These are phyloP conservation scores for Bombus sylvicola DNA, from an alignment of 1,140 invertebrate species.

Conservation along the genomic window DNA sequence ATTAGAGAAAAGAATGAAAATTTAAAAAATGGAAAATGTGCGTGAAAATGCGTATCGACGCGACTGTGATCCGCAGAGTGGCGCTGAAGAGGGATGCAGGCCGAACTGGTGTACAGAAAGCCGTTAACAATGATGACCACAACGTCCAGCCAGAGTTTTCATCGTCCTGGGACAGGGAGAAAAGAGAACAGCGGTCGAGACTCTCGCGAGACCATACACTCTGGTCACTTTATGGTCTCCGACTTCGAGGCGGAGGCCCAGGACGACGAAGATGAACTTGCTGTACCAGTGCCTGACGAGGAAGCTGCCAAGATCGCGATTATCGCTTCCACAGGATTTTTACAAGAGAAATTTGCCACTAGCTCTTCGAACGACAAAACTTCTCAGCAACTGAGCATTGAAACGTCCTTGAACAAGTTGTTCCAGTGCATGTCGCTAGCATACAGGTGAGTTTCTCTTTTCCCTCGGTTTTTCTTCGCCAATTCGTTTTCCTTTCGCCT, in stretches of 20 bases:
- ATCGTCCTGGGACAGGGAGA: constrained; percentile 33
- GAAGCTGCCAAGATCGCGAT: constrained; percentile 78
- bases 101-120: constrained; percentile 79
- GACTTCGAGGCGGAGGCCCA: constrained; percentile 96
- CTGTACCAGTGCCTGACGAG: constrained; percentile 89
- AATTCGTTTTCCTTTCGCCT: neutral
- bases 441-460: constrained; percentile 90
- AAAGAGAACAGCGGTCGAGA: constrained; percentile 62
- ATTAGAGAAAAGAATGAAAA: neutral
- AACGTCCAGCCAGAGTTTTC: constrained; percentile 48
- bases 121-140: constrained; percentile 52
- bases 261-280: constrained; percentile 93
- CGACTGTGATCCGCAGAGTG: constrained; percentile 35
- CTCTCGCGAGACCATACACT: constrained; percentile 92
- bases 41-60: constrained; percentile 23
- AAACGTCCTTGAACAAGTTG: constrained; percentile 96
- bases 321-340: constrained; percentile 67
- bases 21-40: neutral
- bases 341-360: constrained; percentile 81
- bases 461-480: constrained; percentile 13
- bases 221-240: constrained; percentile 99
- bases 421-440: constrained; percentile 98
- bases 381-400: constrained; percentile 91
- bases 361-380: constrained; percentile 85
- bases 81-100: constrained; percentile 72